Percentiles rank a stretch among this genome's conserved stretches.
Conservation (phyloP, 2,113 vertebrate genomes). For the Colossoma macropomum region DNA sequence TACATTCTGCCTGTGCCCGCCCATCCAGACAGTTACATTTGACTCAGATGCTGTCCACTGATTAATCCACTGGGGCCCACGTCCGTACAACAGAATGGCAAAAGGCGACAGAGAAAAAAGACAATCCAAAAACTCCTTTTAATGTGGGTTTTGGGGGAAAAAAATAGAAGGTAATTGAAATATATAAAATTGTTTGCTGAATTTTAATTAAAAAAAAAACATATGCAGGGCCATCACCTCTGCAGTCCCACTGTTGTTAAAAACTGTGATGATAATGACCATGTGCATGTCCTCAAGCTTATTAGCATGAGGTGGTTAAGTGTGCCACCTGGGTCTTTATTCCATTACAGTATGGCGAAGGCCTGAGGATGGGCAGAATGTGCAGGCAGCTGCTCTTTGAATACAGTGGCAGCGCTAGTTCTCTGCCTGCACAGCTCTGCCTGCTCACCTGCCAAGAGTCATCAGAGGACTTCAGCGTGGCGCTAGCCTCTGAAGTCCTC, state of each 20-base stretch:
- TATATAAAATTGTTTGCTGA: too few relatives aligned
- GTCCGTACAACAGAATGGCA: too few relatives aligned
- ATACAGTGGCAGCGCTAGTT: neutral
- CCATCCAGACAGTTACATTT: too few relatives aligned
- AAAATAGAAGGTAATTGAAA: too few relatives aligned
- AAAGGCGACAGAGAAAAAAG: too few relatives aligned
- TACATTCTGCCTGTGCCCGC: too few relatives aligned
- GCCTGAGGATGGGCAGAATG: constrained; percentile 26
- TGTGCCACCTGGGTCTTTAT: neutral
- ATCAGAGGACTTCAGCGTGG: constrained; percentile 51
- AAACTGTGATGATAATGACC: neutral
- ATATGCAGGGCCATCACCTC: neutral
- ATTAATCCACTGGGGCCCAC: too few relatives aligned
- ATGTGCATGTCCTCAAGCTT: neutral
- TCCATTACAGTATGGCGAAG: neutral
- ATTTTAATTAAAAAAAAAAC: too few relatives aligned
- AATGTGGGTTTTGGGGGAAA: too few relatives aligned
- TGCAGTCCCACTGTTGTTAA: neutral
- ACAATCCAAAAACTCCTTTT: too few relatives aligned
- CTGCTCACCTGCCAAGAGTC: constrained; percentile 23
- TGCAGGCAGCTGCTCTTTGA: constrained; percentile 26
- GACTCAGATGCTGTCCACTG: too few relatives aligned
- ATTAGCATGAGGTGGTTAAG: constrained; percentile 15
- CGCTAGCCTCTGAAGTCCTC: constrained; percentile 39
- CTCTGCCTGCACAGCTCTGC: constrained; percentile 30